phyloP scores from a whole-genome alignment of 2,797 vertebrate species.

The Microctenopoma lineatum region DNA sequence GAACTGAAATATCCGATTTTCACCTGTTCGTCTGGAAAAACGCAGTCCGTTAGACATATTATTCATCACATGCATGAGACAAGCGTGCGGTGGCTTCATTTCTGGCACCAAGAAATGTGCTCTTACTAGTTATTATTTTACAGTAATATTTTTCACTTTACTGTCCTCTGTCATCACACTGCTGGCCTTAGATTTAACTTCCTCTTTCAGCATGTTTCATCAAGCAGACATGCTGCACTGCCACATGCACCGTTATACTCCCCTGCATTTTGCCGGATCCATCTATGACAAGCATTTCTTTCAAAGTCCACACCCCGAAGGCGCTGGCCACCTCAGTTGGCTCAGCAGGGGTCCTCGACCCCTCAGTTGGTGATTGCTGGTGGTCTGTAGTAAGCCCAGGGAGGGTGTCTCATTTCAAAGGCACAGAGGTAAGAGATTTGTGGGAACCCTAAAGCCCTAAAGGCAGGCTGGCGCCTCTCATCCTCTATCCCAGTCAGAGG shows the following conservation, averaged over 20 bases:
- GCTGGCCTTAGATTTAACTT: conserved; percentile 29
- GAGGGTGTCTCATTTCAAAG: conserved; percentile 79
- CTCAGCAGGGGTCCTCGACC: conserved; percentile 50
- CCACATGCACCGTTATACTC: conserved; percentile 1
- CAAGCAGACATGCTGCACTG: neutral
- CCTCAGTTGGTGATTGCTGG: conserved; percentile 35
- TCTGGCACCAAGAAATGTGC: too few relatives aligned
- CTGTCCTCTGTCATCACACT: conserved; percentile 47
- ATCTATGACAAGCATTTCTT: conserved; percentile 20
- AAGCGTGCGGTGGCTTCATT: conserved; percentile 4
- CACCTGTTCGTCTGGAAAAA: neutral
- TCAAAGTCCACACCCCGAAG: conserved; percentile 34
- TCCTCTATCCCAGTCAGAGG: conserved; percentile 51
- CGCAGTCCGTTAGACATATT: conserved; percentile 41
- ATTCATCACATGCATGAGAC: conserved; percentile 41
- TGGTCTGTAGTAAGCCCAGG: conserved; percentile 57
- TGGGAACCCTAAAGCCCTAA: conserved; percentile 71
- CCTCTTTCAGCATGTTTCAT: conserved; percentile 40
- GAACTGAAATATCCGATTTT: neutral
- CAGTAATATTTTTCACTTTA: neutral
- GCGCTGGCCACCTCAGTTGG: conserved; percentile 37
- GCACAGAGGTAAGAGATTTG: conserved; percentile 70
- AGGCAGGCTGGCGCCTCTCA: conserved; percentile 68
- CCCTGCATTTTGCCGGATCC: neutral
- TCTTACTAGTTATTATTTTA: too few relatives aligned